Percentiles rank a stretch among this genome's conserved stretches.
These are phyloP conservation scores for Lepidostoma basale DNA, from an alignment of 1,140 invertebrate species.

Conservation along the genomic window DNA sequence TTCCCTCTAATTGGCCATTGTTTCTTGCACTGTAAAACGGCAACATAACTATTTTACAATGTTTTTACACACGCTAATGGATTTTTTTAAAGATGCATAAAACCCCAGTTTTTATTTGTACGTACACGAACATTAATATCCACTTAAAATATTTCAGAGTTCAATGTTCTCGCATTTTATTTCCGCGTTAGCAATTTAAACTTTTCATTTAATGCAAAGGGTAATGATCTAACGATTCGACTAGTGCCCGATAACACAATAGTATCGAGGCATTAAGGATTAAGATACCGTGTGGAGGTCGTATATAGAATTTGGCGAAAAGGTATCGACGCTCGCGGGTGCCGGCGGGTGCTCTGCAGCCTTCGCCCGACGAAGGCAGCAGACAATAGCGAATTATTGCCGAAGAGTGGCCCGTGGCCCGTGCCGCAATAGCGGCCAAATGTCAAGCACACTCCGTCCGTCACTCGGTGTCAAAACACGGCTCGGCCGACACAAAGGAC, in stretches of 20 bases:
- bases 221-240: too few species aligned
- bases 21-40: background rate
- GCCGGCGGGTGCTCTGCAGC: too few species aligned
- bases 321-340: too few species aligned
- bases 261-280: too few species aligned
- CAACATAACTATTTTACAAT: too few species aligned
- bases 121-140: background rate
- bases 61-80: background rate
- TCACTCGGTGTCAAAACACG: conserved; percentile 15
- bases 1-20: background rate
- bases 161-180: background rate
- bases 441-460: conserved; percentile 16
- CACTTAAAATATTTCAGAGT: background rate
- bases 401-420: background rate
- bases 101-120: background rate
- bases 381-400: background rate
- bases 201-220: too few species aligned
- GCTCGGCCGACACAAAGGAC: background rate
- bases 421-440: conserved; percentile 14
- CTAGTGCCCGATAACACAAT: too few species aligned
- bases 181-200: background rate
- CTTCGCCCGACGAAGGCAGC: background rate
- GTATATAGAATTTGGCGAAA: too few species aligned
- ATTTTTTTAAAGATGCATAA: conserved; percentile 1
- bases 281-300: too few species aligned